Evolutionary conservation across 1,140 invertebrate genomes (phyloP).

Genomic region (Propsilocerus akamusi): DNA sequence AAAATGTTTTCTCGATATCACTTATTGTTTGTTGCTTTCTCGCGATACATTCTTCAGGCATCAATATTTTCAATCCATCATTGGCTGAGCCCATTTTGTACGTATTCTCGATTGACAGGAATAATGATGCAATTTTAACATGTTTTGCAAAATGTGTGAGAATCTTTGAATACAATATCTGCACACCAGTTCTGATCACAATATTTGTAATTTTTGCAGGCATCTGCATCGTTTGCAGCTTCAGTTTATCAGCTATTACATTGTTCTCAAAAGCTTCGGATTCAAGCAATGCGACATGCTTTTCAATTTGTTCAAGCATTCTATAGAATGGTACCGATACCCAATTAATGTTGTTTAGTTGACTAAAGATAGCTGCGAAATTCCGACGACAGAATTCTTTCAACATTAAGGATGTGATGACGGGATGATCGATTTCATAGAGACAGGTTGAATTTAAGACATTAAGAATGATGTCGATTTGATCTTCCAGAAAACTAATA

Average conservation of each 20-base stretch:
- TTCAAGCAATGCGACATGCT: neutral
- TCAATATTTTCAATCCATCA: no score
- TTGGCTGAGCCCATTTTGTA: neutral
- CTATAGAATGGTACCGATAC: conserved; percentile 14
- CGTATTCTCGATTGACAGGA: neutral
- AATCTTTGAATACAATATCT: neutral
- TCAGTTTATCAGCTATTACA: neutral
- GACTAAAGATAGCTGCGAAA: conserved; percentile 8
- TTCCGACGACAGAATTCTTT: conserved; percentile 6
- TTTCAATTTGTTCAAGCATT: conserved; percentile 10
- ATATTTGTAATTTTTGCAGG: neutral
- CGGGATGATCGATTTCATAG: no score
- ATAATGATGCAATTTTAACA: neutral
- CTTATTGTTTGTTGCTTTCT: no score
- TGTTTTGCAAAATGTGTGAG: neutral
- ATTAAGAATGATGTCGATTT: conserved; percentile 10
- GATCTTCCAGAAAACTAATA: conserved; percentile 5
- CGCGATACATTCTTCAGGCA: no score
- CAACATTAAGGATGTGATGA: conserved; percentile 10
- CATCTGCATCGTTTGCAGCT: neutral
- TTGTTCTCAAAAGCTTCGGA: conserved; percentile 4
- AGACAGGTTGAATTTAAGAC: conserved; percentile 16
- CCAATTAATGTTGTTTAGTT: conserved; percentile 12
- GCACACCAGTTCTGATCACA: neutral
- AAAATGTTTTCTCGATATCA: no score